phyloP scores from a whole-genome alignment of 2,888 invertebrate genomes.

The Gymnosoma rotundatum region DNA sequence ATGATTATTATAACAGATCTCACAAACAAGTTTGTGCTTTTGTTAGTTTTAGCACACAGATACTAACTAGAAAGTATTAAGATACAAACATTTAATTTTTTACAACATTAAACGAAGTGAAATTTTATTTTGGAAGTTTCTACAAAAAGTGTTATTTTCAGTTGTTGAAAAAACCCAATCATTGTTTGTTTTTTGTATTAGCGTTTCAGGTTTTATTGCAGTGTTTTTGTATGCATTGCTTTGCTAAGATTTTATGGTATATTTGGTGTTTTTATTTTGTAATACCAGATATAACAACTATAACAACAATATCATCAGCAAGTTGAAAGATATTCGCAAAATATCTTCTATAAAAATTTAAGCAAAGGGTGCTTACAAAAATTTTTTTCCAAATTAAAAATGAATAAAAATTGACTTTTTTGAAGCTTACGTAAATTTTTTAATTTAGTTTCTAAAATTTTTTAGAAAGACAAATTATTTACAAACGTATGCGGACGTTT shows the following conservation, averaged over 20 bases:
- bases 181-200: slow-evolving; percentile 65
- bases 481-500: too few relatives aligned
- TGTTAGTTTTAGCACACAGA: slow-evolving; percentile 55
- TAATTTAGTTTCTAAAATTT: too few relatives aligned
- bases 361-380: too few relatives aligned
- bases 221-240: slow-evolving; percentile 61
- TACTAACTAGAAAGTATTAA: slow-evolving; percentile 12
- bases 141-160: slow-evolving; percentile 30
- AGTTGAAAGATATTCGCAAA: slow-evolving; percentile 40
- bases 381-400: too few relatives aligned
- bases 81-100: slow-evolving; percentile 38
- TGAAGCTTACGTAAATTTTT: too few relatives aligned
- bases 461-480: too few relatives aligned
- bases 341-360: neutral
- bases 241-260: slow-evolving; percentile 59
- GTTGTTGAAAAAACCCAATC: slow-evolving; percentile 25
- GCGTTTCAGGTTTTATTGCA: slow-evolving; percentile 69
- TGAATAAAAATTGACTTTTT: too few relatives aligned
- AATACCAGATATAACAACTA: slow-evolving; percentile 32
- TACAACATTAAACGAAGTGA: slow-evolving; percentile 60
- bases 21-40: slow-evolving; percentile 66
- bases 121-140: slow-evolving; percentile 59
- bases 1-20: slow-evolving; percentile 56
- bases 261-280: slow-evolving; percentile 8
- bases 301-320: slow-evolving; percentile 26